Conservation (phyloP, 2,888 invertebrate genomes). For the Philereme vetulata region DNA sequence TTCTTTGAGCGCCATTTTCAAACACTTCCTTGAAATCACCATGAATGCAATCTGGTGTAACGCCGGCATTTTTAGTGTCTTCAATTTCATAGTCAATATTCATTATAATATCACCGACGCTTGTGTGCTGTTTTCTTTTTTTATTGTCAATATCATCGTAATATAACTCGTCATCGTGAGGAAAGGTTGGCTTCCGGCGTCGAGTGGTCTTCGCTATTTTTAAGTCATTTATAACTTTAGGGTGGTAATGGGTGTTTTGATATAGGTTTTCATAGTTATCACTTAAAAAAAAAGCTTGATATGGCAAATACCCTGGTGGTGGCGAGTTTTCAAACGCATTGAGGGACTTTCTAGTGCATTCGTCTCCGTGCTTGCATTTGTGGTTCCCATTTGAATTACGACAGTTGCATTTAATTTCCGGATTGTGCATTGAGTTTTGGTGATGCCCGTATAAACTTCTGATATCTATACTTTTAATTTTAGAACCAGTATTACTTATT, state of each 20-base stretch:
- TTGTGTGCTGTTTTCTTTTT: conserved; percentile 23
- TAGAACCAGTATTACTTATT: conserved; percentile 6
- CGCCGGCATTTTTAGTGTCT: conserved; percentile 20
- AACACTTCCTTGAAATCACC: conserved; percentile 42
- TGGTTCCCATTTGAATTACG: conserved; percentile 24
- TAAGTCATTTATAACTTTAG: conserved; percentile 42
- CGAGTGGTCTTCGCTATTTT: conserved; percentile 48
- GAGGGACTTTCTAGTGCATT: conserved; percentile 17
- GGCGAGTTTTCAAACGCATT: conserved; percentile 24
- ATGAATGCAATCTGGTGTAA: conserved; percentile 27
- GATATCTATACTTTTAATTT: conserved; percentile 57
- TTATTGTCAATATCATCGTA: conserved; percentile 43
- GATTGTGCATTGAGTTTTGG: conserved; percentile 13
- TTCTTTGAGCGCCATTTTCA: conserved; percentile 39
- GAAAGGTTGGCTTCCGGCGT: conserved; percentile 45
- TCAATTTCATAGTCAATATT: conserved; percentile 38
- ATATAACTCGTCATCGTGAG: conserved; percentile 42
- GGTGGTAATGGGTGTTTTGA: conserved; percentile 45
- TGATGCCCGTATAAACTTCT: conserved; percentile 54
- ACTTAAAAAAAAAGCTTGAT: conserved; percentile 49
- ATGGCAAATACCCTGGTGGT: conserved; percentile 48
- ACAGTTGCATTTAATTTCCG: conserved; percentile 30
- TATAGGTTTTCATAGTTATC: conserved; percentile 25
- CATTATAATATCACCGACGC: conserved; percentile 31
- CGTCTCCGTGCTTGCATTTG: conserved; percentile 26